Percentiles rank a stretch among this genome's conserved stretches.
Conservation (phyloP, 2,797 vertebrate genomes). For the Smutsia temminckii region DNA sequence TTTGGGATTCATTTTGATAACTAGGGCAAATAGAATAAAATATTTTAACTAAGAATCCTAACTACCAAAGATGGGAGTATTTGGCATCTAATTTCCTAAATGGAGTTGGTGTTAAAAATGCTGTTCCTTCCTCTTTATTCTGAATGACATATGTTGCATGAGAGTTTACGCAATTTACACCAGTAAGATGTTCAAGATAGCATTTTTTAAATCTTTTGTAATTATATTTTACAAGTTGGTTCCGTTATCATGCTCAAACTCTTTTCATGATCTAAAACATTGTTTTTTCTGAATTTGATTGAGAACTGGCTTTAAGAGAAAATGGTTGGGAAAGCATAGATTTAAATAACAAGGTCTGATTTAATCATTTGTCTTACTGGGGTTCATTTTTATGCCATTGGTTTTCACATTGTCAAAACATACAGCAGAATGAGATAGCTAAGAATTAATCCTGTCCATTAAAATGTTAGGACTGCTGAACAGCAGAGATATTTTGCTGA, state of each 20-base stretch:
- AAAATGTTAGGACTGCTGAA: conserved; percentile 54
- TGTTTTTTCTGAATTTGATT: conserved; percentile 74
- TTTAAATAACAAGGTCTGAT: conserved; percentile 60
- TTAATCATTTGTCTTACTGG: conserved; percentile 56
- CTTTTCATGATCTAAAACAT: conserved; percentile 71
- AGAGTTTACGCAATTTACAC: conserved; percentile 61
- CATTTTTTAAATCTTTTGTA: conserved; percentile 67
- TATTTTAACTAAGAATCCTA: conserved; percentile 36
- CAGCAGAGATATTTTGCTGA: conserved; percentile 53
- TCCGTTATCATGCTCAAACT: conserved; percentile 50
- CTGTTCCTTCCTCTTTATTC: conserved; percentile 71
- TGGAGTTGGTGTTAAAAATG: conserved; percentile 58
- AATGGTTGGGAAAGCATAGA: conserved; percentile 51
- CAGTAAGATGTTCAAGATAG: conserved; percentile 68
- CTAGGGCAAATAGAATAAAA: conserved; percentile 12
- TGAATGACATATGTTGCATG: conserved; percentile 66
- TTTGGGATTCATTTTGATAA: conserved; percentile 20
- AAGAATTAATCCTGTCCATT: conserved; percentile 50
- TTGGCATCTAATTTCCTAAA: conserved; percentile 62
- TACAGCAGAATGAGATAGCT: conserved; percentile 42
- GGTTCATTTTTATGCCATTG: conserved; percentile 60
- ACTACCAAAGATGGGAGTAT: conserved; percentile 12
- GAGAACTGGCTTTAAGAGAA: conserved; percentile 63
- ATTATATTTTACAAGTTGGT: conserved; percentile 64
- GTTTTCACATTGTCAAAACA: conserved; percentile 70